phyloP scores from a whole-genome alignment of 2,888 invertebrate species.

The Strigamia maritima region DNA sequence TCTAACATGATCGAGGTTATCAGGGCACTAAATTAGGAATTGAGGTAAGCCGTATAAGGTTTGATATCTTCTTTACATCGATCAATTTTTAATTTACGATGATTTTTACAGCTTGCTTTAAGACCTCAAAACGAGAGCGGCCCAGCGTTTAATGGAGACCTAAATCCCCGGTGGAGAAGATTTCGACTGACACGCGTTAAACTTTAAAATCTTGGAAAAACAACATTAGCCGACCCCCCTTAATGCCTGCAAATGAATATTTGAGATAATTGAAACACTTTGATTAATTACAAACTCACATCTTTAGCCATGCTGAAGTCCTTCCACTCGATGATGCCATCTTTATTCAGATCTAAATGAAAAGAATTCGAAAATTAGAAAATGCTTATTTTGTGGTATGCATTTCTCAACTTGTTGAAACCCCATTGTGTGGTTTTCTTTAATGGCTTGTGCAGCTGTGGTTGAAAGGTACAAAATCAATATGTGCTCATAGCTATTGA shows the following conservation, averaged over 20 bases:
- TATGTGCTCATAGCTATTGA: conserved; percentile 17
- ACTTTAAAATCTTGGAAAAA: too few species aligned
- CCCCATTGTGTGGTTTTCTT: conserved; percentile 28
- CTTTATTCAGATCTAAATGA: conserved; percentile 79
- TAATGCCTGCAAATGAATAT: too few species aligned
- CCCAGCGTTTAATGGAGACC: too few species aligned
- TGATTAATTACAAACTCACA: conserved; percentile 59
- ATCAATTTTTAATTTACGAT: neutral
- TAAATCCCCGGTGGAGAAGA: too few species aligned
- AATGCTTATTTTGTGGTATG: conserved; percentile 15
- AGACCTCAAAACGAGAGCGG: neutral
- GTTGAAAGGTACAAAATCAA: conserved; percentile 23
- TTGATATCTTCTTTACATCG: neutral
- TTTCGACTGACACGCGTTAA: neutral
- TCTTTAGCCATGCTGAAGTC: conserved; percentile 86
- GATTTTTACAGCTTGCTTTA: neutral
- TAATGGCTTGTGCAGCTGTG: conserved; percentile 25
- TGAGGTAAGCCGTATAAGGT: too few species aligned
- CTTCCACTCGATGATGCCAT: conserved; percentile 84
- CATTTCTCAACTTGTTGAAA: conserved; percentile 28
- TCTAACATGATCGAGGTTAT: too few species aligned
- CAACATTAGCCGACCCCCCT: too few species aligned
- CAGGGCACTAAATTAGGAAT: too few species aligned
- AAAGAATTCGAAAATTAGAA: conserved; percentile 37
- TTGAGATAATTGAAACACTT: too few species aligned